These are phyloP conservation scores for Belgica antarctica DNA, from an alignment of 2,888 invertebrate species.

Conservation along the genomic window DNA sequence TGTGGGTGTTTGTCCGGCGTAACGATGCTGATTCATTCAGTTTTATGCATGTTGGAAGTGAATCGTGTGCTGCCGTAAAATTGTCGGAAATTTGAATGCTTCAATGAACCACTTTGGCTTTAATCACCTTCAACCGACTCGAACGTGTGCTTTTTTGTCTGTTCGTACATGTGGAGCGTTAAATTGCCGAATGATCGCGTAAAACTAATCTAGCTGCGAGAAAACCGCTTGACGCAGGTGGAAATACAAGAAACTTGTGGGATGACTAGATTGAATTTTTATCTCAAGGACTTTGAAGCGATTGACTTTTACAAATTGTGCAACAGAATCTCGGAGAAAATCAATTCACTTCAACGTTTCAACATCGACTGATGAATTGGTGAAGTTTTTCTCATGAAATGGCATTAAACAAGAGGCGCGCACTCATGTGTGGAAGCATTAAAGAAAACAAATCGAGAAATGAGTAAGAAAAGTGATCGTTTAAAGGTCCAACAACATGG, in stretches of 20 bases:
- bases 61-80: too few species aligned
- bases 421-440: neutral
- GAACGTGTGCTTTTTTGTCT: conserved; percentile 68
- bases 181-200: neutral
- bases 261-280: conserved; percentile 6
- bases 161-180: conserved; percentile 65
- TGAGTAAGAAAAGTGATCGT: too few species aligned
- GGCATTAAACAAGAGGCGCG: neutral
- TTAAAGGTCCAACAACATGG: too few species aligned
- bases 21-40: too few species aligned
- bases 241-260: neutral
- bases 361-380: conserved; percentile 5
- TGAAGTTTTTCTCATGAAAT: neutral
- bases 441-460: neutral
- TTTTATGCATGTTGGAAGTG: too few species aligned
- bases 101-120: too few species aligned
- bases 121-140: conserved; percentile 74
- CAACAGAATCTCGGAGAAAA: neutral
- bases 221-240: neutral
- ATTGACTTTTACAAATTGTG: neutral
- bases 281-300: neutral
- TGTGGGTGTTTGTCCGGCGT: too few species aligned
- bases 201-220: neutral
- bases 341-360: conserved; percentile 17
- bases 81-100: too few species aligned